phyloP scores from a whole-genome alignment of 2,113 vertebrate species.

The Clarias batrachus region DNA sequence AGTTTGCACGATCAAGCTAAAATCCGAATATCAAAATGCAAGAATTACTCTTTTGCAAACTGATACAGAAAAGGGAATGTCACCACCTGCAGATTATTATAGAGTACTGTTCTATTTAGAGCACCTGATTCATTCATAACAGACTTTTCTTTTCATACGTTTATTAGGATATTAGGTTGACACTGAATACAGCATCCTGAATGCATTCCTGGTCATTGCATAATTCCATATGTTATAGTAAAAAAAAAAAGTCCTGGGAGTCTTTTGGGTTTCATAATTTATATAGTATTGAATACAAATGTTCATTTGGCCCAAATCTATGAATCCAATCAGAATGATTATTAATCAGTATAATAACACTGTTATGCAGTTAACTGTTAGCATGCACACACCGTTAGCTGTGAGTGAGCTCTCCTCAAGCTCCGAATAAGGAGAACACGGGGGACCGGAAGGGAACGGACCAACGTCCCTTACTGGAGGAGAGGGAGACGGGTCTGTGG shows the following conservation, averaged over 20 bases:
- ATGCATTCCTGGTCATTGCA: not conserved
- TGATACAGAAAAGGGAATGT: too few relatives aligned
- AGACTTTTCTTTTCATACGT: too few relatives aligned
- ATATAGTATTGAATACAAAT: not conserved
- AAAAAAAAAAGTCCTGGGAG: not conserved
- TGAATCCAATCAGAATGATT: not conserved
- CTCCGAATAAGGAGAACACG: slow-evolving; percentile 60
- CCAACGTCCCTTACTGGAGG: slow-evolving; percentile 88
- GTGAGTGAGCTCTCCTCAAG: slow-evolving; percentile 70
- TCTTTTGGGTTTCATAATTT: not conserved
- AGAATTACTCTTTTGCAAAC: too few relatives aligned
- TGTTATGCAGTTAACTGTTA: slow-evolving; percentile 5
- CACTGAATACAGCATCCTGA: too few relatives aligned
- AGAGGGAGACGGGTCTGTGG: slow-evolving; percentile 81
- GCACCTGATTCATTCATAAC: too few relatives aligned
- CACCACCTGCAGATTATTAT: too few relatives aligned
- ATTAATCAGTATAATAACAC: not conserved
- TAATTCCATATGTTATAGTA: not conserved
- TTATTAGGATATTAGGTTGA: too few relatives aligned
- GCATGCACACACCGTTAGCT: slow-evolving; percentile 68
- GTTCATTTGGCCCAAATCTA: not conserved
- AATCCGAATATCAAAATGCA: too few relatives aligned
- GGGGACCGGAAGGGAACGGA: slow-evolving; percentile 73
- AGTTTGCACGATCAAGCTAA: too few relatives aligned
- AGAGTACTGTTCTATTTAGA: too few relatives aligned